A percentile compares a stretch with the other conserved stretches of the same genome.
phyloP scores from a whole-genome alignment of 2,113 vertebrate species.

The Lipotes vexillifer region DNA sequence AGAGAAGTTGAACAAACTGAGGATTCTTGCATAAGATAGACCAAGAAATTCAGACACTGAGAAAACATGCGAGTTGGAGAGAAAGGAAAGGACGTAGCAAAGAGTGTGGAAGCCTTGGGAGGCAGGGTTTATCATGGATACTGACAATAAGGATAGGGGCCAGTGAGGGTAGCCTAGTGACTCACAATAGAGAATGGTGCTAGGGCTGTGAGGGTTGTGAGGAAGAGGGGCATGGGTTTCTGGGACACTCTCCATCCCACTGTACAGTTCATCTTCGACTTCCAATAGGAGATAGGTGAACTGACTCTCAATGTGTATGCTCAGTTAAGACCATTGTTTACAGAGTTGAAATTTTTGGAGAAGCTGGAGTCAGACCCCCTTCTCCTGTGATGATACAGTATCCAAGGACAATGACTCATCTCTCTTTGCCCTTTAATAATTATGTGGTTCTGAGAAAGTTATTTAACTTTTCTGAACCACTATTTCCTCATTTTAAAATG shows the following conservation, averaged over 20 bases:
- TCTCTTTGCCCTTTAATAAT: neutral
- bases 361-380: neutral
- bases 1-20: neutral
- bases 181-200: neutral
- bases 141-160: too few relatives aligned
- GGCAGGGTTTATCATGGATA: neutral
- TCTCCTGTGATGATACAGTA: neutral
- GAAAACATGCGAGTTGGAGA: neutral
- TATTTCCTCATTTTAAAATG: neutral
- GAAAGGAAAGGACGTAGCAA: neutral
- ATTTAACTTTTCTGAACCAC: neutral
- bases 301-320: neutral
- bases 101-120: neutral
- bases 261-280: neutral
- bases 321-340: neutral
- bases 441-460: neutral
- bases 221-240: neutral
- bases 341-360: neutral
- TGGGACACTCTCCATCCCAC: neutral
- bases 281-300: neutral
- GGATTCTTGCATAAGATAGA: neutral
- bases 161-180: neutral
- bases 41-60: neutral
- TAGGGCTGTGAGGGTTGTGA: neutral
- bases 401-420: neutral